A percentile compares a stretch with the other conserved stretches of the same genome.
Conservation (phyloP, 2,797 vertebrate genomes). For the Enteromius mattozi region DNA sequence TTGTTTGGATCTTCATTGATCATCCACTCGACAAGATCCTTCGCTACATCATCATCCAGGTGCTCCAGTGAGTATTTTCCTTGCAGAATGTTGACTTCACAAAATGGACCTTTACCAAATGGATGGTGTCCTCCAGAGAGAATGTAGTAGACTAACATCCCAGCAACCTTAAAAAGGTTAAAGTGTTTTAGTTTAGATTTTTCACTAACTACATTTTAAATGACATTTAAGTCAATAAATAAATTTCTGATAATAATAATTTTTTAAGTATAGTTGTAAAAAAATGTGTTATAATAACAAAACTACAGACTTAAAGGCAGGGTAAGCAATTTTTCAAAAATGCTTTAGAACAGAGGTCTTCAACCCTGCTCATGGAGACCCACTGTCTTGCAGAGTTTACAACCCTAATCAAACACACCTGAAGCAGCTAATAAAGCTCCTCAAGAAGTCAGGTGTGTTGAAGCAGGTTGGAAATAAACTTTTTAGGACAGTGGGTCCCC, state of each 20-base stretch:
- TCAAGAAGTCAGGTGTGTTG: too few relatives aligned
- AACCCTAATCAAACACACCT: too few relatives aligned
- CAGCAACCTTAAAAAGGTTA: constrained; percentile 67
- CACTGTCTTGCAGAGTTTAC: too few relatives aligned
- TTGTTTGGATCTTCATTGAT: constrained; percentile 61
- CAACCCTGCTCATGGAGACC: too few relatives aligned
- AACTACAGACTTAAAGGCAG: not conserved
- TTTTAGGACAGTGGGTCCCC: too few relatives aligned
- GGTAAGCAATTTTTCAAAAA: too few relatives aligned
- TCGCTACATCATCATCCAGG: constrained; percentile 65
- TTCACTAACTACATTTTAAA: not conserved
- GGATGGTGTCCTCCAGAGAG: constrained; percentile 73
- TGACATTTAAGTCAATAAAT: not conserved
- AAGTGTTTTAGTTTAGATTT: not conserved
- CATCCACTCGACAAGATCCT: constrained; percentile 71
- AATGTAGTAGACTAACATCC: constrained; percentile 75
- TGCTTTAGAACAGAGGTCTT: constrained; percentile 50
- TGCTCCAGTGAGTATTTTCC: constrained; percentile 65
- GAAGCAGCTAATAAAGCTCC: too few relatives aligned
- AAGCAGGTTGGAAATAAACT: too few relatives aligned
- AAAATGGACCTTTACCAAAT: constrained; percentile 48
- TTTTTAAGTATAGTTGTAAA: too few relatives aligned
- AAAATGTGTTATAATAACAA: not conserved
- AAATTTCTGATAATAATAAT: not conserved
- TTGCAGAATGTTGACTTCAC: constrained; percentile 50